phyloP scores from a whole-genome alignment of 2,113 vertebrate species.

The Brachionichthys hirsutus region DNA sequence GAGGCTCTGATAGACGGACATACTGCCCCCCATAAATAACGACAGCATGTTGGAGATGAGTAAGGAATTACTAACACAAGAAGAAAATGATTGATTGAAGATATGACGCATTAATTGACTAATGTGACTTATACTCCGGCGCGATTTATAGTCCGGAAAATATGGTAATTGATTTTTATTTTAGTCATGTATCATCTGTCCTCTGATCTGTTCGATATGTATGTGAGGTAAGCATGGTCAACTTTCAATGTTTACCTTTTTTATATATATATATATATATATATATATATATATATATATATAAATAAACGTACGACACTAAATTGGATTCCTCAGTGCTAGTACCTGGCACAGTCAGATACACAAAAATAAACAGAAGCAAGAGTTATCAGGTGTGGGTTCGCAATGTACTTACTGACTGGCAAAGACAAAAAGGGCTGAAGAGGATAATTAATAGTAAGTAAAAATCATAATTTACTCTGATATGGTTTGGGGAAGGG shows the following conservation, averaged over 20 bases:
- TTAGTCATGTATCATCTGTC: neutral
- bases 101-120: too few relatives aligned
- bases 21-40: too few relatives aligned
- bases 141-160: too few relatives aligned
- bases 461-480: conserved; percentile 28
- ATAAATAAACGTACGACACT: neutral
- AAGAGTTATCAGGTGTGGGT: neutral
- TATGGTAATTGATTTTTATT: too few relatives aligned
- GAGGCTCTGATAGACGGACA: too few relatives aligned
- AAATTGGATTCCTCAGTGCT: neutral
- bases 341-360: neutral
- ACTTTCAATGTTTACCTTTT: neutral
- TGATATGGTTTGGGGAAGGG: conserved; percentile 16
- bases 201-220: conserved; percentile 9
- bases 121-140: too few relatives aligned
- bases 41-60: too few relatives aligned
- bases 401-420: neutral
- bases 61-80: too few relatives aligned
- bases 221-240: neutral
- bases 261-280: neutral
- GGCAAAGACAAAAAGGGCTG: neutral
- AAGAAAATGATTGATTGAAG: too few relatives aligned
- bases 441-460: neutral
- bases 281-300: neutral
- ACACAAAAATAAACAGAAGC: conserved; percentile 12